These are phyloP conservation scores for Muschampia plurimacula DNA, from an alignment of 2,888 invertebrate genomes.

Conservation along the genomic window DNA sequence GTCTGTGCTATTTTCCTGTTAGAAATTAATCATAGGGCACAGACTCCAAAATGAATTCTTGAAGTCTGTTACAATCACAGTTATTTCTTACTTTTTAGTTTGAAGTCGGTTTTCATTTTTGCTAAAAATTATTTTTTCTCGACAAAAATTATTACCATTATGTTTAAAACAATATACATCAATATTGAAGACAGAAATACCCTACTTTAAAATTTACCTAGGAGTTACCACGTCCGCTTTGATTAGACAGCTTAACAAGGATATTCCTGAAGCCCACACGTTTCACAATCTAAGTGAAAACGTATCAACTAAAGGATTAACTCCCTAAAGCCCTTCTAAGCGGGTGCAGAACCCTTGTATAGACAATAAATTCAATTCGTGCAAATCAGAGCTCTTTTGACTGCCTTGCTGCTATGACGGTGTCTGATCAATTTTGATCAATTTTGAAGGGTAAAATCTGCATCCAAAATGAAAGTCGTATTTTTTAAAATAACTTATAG, in stretches of 20 bases:
- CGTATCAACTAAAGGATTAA: slow-evolving; percentile 64
- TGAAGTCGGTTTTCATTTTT: too few relatives aligned
- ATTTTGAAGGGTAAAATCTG: background rate
- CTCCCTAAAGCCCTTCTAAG: slow-evolving; percentile 67
- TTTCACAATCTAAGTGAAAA: slow-evolving; percentile 52
- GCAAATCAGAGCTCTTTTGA: slow-evolving; percentile 62
- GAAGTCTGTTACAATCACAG: too few relatives aligned
- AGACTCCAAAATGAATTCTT: too few relatives aligned
- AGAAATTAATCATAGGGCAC: too few relatives aligned
- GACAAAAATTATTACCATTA: background rate
- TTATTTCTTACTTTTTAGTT: too few relatives aligned
- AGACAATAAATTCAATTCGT: slow-evolving; percentile 75
- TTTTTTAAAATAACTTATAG: too few relatives aligned
- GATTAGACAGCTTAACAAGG: slow-evolving; percentile 28
- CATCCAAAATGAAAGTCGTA: too few relatives aligned
- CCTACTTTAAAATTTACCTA: too few relatives aligned
- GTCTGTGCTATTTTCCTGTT: too few relatives aligned
- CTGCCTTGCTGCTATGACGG: background rate
- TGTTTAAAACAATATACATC: too few relatives aligned
- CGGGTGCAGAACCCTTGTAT: slow-evolving; percentile 55
- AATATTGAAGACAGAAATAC: too few relatives aligned
- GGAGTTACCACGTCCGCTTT: background rate
- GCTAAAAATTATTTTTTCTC: too few relatives aligned
- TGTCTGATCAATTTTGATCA: background rate
- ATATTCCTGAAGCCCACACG: slow-evolving; percentile 22